Base-by-base conservation (phyloP, 2,113 vertebrate genomes). In the Hystrix brachyura region DNA sequence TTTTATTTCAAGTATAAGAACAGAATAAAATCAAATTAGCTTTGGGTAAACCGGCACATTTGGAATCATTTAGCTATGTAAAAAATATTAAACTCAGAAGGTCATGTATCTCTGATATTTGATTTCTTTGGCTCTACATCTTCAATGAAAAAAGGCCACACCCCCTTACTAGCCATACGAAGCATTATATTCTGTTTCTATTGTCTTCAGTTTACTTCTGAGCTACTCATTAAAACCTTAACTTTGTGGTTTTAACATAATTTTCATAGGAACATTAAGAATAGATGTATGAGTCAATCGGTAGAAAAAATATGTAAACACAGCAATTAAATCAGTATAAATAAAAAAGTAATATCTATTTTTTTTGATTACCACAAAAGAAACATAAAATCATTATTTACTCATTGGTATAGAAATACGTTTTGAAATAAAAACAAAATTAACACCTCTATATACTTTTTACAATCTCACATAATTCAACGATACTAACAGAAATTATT, bases 201-300 rank as follows among this genome's bases (percentile, higher is more conserved):
- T 92, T 87, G 17, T 76, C 83, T 76, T 86, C 91, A 64, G 21
- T 83, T 94, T 90, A 46, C 91, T 95, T 97, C 87, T 95, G 87
- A 92, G 65, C 82, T 91, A 71, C 74, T 97, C 91, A 96, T 86
- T 83, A 96, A 96, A 96, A 96, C 6, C 38, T 95, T 96, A 64
- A 91, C 48, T 84, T 94, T 95, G 95, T 93, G 91, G 89, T 79
- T 97, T 96, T 81, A 93, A 81, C 78, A 89, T 93, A 94, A 93
- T 85, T 97, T 97, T 97, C 95, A 94, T 51, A 94, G 79, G 93
- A 96, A 93, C 69, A 94, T 97, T 96, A 94, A 80, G 91, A 93
- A 89, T 94, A 97, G 89, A 98, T 95, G 67, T 94, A 96, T 34
- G 25, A 90, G 29, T n/a, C 83, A 96, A 96, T 95, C 60, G 95